Conservation (phyloP, 2,888 invertebrate genomes). For the Liposcelis brunnea region DNA sequence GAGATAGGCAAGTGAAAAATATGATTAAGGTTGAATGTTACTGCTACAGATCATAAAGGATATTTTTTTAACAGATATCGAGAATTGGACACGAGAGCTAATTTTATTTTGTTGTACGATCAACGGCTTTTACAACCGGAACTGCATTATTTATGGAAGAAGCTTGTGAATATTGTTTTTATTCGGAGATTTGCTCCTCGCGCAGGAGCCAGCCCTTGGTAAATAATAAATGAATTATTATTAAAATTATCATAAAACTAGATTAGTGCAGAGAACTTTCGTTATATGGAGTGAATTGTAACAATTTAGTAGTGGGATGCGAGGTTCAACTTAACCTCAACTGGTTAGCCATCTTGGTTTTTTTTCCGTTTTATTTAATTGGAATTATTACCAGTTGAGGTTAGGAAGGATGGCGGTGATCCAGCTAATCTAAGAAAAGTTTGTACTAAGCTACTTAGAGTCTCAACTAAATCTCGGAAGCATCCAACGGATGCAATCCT, state of each 20-base stretch:
- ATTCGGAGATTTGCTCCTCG: slow-evolving; percentile 36
- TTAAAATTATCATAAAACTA: neutral
- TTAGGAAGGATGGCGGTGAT: too few relatives aligned
- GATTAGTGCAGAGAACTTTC: too few relatives aligned
- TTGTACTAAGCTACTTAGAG: too few relatives aligned
- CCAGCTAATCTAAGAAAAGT: too few relatives aligned
- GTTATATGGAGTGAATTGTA: too few relatives aligned
- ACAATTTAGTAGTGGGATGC: too few relatives aligned
- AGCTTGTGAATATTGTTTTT: slow-evolving; percentile 57
- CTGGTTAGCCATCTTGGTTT: too few relatives aligned
- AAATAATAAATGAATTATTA: slow-evolving; percentile 6
- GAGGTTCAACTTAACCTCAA: too few relatives aligned
- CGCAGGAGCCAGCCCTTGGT: slow-evolving; percentile 15
- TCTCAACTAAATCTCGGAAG: too few relatives aligned
- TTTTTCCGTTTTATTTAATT: too few relatives aligned
- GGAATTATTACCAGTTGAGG: too few relatives aligned
- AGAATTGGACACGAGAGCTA: slow-evolving; percentile 49
- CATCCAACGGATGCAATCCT: too few relatives aligned
- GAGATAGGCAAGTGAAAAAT: slow-evolving; percentile 37
- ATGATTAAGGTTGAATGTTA: neutral
- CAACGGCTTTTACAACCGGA: slow-evolving; percentile 43
- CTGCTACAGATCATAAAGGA: neutral
- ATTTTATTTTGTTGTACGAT: slow-evolving; percentile 54
- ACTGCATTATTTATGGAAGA: slow-evolving; percentile 56
- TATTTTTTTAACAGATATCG: slow-evolving; percentile 35